Conservation (phyloP, 2,888 invertebrate species). For the Agriopis marginaria region DNA sequence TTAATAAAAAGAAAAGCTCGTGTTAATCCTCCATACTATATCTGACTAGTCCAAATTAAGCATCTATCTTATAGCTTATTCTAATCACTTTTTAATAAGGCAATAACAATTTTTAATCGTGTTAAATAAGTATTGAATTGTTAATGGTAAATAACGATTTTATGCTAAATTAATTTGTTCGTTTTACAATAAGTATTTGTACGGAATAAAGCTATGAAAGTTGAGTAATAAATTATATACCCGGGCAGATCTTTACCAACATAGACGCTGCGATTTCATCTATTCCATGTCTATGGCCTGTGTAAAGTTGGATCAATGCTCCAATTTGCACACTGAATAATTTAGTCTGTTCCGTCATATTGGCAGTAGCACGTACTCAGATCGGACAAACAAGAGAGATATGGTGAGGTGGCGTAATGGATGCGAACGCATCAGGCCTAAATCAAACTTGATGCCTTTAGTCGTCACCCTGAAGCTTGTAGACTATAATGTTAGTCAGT, state of each 20-base stretch:
- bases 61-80: conserved; percentile 57
- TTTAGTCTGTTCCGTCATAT: too few species aligned
- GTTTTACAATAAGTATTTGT: not conserved
- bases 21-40: not conserved
- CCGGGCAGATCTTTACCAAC: too few species aligned
- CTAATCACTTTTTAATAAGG: conserved; percentile 73
- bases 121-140: conserved; percentile 46
- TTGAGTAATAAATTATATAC: not conserved
- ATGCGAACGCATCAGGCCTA: too few species aligned
- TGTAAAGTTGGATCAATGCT: too few species aligned
- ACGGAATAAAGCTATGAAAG: not conserved
- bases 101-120: conserved; percentile 50
- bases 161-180: not conserved
- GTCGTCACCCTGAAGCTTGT: too few species aligned
- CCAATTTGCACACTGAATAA: not conserved
- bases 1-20: not conserved
- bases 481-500: too few species aligned
- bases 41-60: conserved; percentile 64
- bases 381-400: too few species aligned
- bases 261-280: too few species aligned
- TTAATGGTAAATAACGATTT: conserved; percentile 5
- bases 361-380: too few species aligned
- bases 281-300: too few species aligned
- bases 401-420: too few species aligned
- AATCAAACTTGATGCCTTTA: too few species aligned